A percentile compares a stretch with the other conserved stretches of the same genome.
Conservation (phyloP, 2,113 vertebrate genomes). For the Hymenochirus boettgeri region DNA sequence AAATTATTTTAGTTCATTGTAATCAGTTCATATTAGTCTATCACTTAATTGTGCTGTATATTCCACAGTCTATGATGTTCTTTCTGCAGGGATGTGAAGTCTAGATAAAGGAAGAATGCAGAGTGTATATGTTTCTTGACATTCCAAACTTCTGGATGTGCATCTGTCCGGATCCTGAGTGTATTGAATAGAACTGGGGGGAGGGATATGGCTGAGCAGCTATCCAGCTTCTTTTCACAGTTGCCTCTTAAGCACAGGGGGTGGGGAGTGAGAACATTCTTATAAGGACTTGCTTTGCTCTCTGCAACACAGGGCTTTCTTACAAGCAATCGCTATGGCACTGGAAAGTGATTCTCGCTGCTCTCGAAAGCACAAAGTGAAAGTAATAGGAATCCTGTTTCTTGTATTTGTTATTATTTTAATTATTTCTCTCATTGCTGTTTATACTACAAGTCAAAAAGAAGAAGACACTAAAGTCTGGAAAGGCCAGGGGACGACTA, state of each 20-base stretch:
- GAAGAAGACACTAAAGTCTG: conserved; percentile 34
- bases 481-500: conserved; percentile 56
- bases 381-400: conserved; percentile 38
- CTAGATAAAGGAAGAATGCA: too few relatives aligned
- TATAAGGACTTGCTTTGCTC: background rate
- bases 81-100: too few relatives aligned
- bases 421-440: conserved; percentile 36
- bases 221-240: background rate
- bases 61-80: too few relatives aligned
- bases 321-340: conserved; percentile 43
- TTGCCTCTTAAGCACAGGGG: background rate
- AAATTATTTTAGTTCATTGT: too few relatives aligned
- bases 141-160: too few relatives aligned
- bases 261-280: conserved; percentile 7
- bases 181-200: background rate
- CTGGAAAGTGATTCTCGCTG: conserved; percentile 35
- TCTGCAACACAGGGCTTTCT: background rate
- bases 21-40: too few relatives aligned
- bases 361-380: conserved; percentile 6
- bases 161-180: too few relatives aligned
- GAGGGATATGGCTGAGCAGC: background rate
- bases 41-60: too few relatives aligned
- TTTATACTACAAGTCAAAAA: fast-evolving
- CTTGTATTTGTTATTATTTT: conserved; percentile 12
- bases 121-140: too few relatives aligned